phyloP scores from a whole-genome alignment of 2,888 invertebrate genomes.

The Diabrotica balteata region DNA sequence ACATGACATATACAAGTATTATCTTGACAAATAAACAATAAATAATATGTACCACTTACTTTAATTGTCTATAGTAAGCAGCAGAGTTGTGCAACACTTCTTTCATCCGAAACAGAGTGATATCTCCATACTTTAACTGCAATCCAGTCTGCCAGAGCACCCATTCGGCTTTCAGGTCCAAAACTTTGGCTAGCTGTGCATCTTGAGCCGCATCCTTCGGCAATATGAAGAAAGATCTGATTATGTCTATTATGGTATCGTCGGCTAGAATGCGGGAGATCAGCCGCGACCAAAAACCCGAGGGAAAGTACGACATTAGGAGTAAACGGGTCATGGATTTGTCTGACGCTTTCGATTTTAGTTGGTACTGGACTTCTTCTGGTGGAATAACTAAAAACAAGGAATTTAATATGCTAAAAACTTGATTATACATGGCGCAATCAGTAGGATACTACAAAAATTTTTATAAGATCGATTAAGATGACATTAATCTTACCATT shows the following conservation, averaged over 20 bases:
- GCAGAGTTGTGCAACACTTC: slow-evolving; percentile 72
- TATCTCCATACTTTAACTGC: slow-evolving; percentile 83
- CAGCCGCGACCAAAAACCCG: slow-evolving; percentile 96
- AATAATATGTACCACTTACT: slow-evolving; percentile 44
- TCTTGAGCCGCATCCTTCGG: slow-evolving; percentile 75
- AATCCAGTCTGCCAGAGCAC: slow-evolving; percentile 93
- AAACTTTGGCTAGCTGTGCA: slow-evolving; percentile 65
- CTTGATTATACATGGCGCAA: not conserved
- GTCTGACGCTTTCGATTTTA: slow-evolving; percentile 63
- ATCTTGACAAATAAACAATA: not conserved
- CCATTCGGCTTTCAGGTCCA: slow-evolving; percentile 85
- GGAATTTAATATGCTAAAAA: too few relatives aligned
- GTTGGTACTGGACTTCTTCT: slow-evolving; percentile 49
- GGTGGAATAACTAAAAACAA: slow-evolving; percentile 24
- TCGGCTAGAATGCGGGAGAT: slow-evolving; percentile 93
- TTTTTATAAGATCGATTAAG: too few relatives aligned
- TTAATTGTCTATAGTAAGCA: slow-evolving; percentile 60
- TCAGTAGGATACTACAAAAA: too few relatives aligned
- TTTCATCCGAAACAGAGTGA: slow-evolving; percentile 81
- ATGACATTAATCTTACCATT: slow-evolving; percentile 16
- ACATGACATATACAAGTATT: too few relatives aligned
- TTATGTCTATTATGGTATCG: slow-evolving; percentile 80
- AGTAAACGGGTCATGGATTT: slow-evolving; percentile 77
- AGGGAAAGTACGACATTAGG: slow-evolving; percentile 96
- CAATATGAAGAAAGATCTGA: slow-evolving; percentile 74